A percentile compares a stretch with the other conserved stretches of the same genome.
Evolutionary conservation across 1,140 invertebrate species (phyloP).

Genomic region (Muscidifurax raptorellus): DNA sequence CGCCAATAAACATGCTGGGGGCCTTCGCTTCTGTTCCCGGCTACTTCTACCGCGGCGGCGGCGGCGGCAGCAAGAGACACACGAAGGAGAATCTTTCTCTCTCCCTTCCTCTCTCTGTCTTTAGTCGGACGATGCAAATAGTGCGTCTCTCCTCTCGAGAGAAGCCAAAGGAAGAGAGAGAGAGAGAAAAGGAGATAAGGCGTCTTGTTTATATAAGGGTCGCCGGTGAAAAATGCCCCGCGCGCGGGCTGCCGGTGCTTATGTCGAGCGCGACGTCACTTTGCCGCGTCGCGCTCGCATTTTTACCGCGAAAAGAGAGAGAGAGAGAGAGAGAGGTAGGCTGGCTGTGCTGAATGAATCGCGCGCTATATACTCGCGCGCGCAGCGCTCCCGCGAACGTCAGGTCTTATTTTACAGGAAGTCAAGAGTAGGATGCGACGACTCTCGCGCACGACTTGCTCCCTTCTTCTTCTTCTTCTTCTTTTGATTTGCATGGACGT

Average conservation of each 20-base stretch:
- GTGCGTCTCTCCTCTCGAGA: constrained; percentile 9
- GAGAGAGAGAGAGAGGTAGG: too few species aligned
- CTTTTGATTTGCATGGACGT: too few species aligned
- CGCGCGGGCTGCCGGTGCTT: constrained; percentile 27
- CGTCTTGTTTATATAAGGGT: constrained; percentile 42
- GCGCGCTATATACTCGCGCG: too few species aligned
- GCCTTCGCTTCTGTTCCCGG: constrained; percentile 71
- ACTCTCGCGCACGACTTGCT: not conserved
- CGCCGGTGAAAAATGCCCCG: constrained; percentile 27
- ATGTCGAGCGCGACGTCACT: constrained; percentile 47
- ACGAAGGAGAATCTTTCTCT: constrained; percentile 42
- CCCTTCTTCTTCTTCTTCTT: too few species aligned
- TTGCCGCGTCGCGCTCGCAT: constrained; percentile 29
- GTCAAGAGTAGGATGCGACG: not conserved
- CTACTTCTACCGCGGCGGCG: constrained; percentile 57
- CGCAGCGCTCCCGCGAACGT: not conserved
- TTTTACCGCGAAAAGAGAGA: not conserved
- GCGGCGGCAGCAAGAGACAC: constrained; percentile 49
- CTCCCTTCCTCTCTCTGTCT: constrained; percentile 52
- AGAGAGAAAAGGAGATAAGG: constrained; percentile 35
- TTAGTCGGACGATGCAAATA: constrained; percentile 50
- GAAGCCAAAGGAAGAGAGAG: not conserved
- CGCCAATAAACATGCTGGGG: constrained; percentile 75
- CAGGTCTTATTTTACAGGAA: constrained; percentile 34
- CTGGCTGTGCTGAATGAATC: not conserved